Conservation (phyloP, 2,888 invertebrate genomes). For the Papilio gigon region DNA sequence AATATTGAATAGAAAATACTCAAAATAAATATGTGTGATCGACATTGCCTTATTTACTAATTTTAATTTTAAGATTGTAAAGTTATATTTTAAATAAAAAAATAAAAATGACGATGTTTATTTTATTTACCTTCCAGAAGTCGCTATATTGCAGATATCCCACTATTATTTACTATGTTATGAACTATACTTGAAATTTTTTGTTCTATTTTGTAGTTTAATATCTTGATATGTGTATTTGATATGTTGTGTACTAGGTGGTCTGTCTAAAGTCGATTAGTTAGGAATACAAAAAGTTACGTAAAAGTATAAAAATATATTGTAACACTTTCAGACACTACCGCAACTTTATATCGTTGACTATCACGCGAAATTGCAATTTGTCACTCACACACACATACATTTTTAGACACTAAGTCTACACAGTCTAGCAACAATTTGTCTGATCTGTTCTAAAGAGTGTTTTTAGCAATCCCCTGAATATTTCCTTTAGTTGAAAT, state of each 20-base stretch:
- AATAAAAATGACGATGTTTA: too few species aligned
- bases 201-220: too few species aligned
- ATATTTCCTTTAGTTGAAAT: too few species aligned
- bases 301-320: conserved; percentile 1
- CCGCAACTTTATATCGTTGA: not conserved
- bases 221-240: too few species aligned
- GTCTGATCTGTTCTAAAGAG: not conserved
- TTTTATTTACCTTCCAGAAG: too few species aligned
- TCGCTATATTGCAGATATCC: too few species aligned
- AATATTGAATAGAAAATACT: conserved; percentile 67
- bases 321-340: conserved; percentile 18
- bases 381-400: too few species aligned
- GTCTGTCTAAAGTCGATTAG: not conserved
- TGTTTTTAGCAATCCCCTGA: not conserved
- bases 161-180: too few species aligned
- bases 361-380: conserved; percentile 26
- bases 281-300: not conserved
- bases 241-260: not conserved
- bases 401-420: not conserved
- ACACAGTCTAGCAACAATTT: too few species aligned
- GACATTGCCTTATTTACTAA: conserved; percentile 77
- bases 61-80: conserved; percentile 66
- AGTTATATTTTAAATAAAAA: conserved; percentile 61
- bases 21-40: conserved; percentile 65
- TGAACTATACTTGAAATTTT: too few species aligned